Percentiles rank a stretch among this genome's conserved stretches.
Conservation (phyloP, 2,888 invertebrate genomes). For the Mimas tiliae region DNA sequence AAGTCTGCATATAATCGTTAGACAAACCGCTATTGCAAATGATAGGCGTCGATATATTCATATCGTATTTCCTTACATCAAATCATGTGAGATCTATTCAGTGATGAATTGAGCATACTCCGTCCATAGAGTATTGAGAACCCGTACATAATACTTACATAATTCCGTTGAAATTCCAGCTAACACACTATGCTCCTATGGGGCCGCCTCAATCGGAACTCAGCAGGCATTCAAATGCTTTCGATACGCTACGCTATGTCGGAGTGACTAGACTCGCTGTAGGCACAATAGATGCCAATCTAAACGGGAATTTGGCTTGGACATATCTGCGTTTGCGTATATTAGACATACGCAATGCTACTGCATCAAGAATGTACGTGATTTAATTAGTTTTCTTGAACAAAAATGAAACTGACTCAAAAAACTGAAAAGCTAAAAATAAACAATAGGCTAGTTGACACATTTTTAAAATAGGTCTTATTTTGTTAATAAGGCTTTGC, state of each 20-base stretch:
- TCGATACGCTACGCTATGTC: slow-evolving; percentile 66
- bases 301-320: slow-evolving; percentile 70
- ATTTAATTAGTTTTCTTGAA: too few relatives aligned
- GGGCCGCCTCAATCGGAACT: slow-evolving; percentile 59
- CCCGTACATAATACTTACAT: slow-evolving; percentile 13
- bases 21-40: not conserved
- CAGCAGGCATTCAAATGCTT: slow-evolving; percentile 73
- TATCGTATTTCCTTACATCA: not conserved
- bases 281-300: slow-evolving; percentile 78
- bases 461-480: too few relatives aligned
- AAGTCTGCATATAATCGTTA: too few relatives aligned
- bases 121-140: not conserved
- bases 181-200: slow-evolving; percentile 26
- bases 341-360: slow-evolving; percentile 17
- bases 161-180: slow-evolving; percentile 19
- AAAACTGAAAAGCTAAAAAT: too few relatives aligned
- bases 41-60: not conserved
- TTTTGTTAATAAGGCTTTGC: too few relatives aligned
- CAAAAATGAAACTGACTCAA: too few relatives aligned
- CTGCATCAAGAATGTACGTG: slow-evolving; percentile 16
- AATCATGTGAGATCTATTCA: not conserved
- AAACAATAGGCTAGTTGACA: too few relatives aligned
- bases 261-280: slow-evolving; percentile 52
- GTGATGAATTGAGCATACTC: too few relatives aligned
- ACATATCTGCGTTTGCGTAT: slow-evolving; percentile 39